phyloP scores from a whole-genome alignment of 1,140 invertebrate species.

The Drosophila nasuta region DNA sequence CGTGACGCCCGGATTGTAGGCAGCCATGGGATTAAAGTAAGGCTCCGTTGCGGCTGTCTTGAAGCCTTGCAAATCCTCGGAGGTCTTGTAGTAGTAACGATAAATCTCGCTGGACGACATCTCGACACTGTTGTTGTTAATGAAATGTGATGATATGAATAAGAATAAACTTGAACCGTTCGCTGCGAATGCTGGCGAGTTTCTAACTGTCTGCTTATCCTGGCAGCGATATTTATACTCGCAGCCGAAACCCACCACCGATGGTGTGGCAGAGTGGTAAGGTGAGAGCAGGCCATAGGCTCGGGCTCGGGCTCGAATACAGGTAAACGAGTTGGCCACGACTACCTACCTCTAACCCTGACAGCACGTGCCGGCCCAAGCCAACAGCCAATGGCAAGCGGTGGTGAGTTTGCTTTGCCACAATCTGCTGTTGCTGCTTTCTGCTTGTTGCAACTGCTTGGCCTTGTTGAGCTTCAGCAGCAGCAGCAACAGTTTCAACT shows the following conservation, averaged over 20 bases:
- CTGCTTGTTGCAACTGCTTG: neutral
- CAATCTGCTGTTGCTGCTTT: neutral
- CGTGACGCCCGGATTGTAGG: conserved; percentile 73
- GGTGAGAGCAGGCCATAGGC: conserved; percentile 49
- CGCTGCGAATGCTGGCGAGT: conserved; percentile 61
- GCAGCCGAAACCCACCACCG: conserved; percentile 53
- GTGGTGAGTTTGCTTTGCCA: conserved; percentile 54
- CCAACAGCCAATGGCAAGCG: conserved; percentile 52
- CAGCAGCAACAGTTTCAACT: neutral
- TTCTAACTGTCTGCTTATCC: conserved; percentile 63
- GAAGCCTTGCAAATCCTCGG: conserved; percentile 81
- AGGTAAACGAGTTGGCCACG: conserved; percentile 67
- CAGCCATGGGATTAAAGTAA: conserved; percentile 82
- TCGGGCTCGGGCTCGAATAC: neutral
- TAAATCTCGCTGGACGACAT: conserved; percentile 83
- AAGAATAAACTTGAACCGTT: conserved; percentile 41
- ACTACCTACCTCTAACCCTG: neutral
- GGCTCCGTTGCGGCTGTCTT: conserved; percentile 62
- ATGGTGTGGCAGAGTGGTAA: conserved; percentile 9
- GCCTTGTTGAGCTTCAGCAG: conserved; percentile 32
- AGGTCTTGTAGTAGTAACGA: conserved; percentile 83
- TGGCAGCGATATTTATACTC: conserved; percentile 71
- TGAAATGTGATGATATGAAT: neutral
- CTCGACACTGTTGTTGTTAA: conserved; percentile 5
- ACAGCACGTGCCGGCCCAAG: conserved; percentile 68